A percentile compares a stretch with the other conserved stretches of the same genome.
These are phyloP conservation scores for Nycticebus coucang DNA, from an alignment of 2,113 vertebrate species.

Conservation along the genomic window DNA sequence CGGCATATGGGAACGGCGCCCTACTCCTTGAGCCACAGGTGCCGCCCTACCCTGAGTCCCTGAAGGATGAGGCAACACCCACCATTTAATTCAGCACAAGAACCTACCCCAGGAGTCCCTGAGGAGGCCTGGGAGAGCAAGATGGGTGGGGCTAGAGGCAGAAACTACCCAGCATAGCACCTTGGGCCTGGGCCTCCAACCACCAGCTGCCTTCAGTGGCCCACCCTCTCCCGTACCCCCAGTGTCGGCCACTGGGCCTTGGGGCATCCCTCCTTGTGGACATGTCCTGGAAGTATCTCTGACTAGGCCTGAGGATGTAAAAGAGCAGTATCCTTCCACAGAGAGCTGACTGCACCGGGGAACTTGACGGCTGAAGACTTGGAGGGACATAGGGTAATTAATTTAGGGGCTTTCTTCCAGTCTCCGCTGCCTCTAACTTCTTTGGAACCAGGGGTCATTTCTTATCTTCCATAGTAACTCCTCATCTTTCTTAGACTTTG, in stretches of 20 bases:
- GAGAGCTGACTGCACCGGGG: background rate
- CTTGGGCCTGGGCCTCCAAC: background rate
- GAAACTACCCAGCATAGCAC: rapidly evolving
- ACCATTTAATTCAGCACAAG: background rate
- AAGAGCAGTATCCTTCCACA: background rate
- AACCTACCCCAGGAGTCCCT: background rate
- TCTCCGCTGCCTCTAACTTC: background rate
- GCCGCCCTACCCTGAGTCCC: background rate
- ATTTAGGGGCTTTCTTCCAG: background rate
- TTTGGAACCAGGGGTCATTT: background rate
- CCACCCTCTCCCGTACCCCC: rapidly evolving
- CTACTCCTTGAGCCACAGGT: no score
- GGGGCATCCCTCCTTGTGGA: background rate
- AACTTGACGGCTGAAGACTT: rapidly evolving
- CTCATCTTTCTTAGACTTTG: background rate
- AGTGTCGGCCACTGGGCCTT: background rate
- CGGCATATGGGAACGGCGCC: no score
- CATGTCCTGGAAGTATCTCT: background rate
- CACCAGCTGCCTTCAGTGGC: background rate
- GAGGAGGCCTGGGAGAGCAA: background rate
- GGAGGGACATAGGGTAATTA: rapidly evolving
- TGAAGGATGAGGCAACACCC: background rate
- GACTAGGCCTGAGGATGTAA: rapidly evolving
- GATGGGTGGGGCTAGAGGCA: rapidly evolving
- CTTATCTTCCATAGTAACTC: background rate